Evolutionary conservation across 2,888 invertebrate genomes (phyloP).

Genomic region (Ametastegia equiseti): DNA sequence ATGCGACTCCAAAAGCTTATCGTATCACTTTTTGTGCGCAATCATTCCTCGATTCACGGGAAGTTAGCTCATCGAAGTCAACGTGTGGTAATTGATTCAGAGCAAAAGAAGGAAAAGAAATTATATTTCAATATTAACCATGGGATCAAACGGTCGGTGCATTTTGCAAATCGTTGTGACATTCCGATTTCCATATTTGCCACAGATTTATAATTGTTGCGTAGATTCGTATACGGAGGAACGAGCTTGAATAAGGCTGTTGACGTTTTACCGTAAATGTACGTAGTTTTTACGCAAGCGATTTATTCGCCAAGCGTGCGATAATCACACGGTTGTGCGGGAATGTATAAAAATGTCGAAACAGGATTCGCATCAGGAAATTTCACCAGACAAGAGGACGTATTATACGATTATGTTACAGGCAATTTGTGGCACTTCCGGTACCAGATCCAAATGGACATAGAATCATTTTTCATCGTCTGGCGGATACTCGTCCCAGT

Average conservation of each 20-base stretch:
- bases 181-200: neutral
- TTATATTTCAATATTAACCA: neutral
- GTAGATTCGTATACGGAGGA: neutral
- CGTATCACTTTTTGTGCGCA: neutral
- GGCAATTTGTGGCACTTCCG: slow-evolving; percentile 80
- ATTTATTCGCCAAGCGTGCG: neutral
- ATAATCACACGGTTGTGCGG: neutral
- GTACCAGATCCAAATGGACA: slow-evolving; percentile 80
- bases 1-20: neutral
- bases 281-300: neutral
- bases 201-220: neutral
- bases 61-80: neutral
- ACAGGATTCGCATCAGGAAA: neutral
- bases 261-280: neutral
- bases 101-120: neutral
- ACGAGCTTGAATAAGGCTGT: too few relatives aligned
- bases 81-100: neutral
- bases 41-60: neutral
- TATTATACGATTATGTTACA: slow-evolving; percentile 63
- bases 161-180: neutral
- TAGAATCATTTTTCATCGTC: slow-evolving; percentile 81
- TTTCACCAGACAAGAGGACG: neutral
- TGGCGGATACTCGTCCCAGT: slow-evolving; percentile 79
- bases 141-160: neutral
- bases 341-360: neutral